phyloP scores from a whole-genome alignment of 2,797 vertebrate genomes.

The Numenius phaeopus region DNA sequence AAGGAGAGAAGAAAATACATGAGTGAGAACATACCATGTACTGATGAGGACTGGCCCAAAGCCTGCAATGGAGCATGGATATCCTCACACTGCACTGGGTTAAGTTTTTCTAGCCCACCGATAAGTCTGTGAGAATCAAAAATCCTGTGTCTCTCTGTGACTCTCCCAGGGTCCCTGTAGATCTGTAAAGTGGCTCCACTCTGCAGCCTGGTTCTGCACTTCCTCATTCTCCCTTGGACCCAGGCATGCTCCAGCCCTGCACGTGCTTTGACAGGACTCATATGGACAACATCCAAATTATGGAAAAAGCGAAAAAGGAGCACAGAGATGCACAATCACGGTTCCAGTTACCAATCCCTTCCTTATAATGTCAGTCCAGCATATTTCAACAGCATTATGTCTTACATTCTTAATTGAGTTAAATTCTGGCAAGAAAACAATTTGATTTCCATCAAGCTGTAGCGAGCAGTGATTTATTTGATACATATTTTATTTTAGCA shows the following conservation, averaged over 20 bases:
- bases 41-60: not conserved
- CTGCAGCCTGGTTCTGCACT: not conserved
- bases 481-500: not conserved
- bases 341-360: not conserved
- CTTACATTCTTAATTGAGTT: not conserved
- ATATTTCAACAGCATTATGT: not conserved
- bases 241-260: not conserved
- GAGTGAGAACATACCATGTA: not conserved
- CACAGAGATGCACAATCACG: not conserved
- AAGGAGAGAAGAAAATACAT: not conserved
- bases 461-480: not conserved
- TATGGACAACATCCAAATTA: not conserved
- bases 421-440: not conserved
- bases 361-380: not conserved
- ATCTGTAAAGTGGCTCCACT: not conserved
- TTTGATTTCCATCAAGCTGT: not conserved
- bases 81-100: not conserved
- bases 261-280: not conserved
- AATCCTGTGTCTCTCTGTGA: accelerated
- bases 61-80: not conserved
- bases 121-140: not conserved
- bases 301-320: not conserved
- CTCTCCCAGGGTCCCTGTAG: not conserved
- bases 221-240: not conserved
- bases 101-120: not conserved